Evolutionary conservation across 2,797 vertebrate genomes (phyloP), one percentile per base, ranked within the genome.

Genomic region (Myotis vivesi): DNA sequence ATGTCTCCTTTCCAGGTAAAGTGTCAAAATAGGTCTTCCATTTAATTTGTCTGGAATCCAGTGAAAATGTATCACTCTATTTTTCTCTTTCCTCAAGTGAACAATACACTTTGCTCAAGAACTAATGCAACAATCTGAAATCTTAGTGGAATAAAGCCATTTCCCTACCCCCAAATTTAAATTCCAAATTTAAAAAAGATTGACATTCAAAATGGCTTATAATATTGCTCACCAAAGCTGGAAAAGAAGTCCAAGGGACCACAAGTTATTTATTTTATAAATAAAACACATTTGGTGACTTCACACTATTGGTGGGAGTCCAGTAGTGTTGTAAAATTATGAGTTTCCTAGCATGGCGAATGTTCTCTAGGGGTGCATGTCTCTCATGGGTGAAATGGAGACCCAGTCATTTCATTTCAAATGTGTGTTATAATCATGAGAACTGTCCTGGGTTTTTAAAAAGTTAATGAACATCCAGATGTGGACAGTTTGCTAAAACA

Each of bases 171-270:
- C 41, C 30, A 15, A 46, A 25, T 95, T 97, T 79, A 94, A 97
- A 93, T 83, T 59, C 62, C 64, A 2, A 66, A 36, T 93, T 96
- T 30, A 82, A 97, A 96, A 88, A 86, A 89, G 72, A 77, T 28
- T 69, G 91, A 76, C 95, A 83, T 92, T 95, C 85, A 97, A 92
- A 97, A 96, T 94, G 96, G 83, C 89, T 96, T 88, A 93, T 79
- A 96, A 93, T 97, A 97, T 92, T 97, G 94, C 94, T 97, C 96
- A 94, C 95, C 96, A 97, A 96, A 95, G 44, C 92, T 68, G 84
- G 73, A 83, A 96, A 51, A 84, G 97, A 97, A 97, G 95, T 94
- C 57, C 53, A 57, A 59, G 30, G 55, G 76, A 80, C 22, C 55
- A 5, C 33, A 25, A 59, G 80, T 84, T 93, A 73, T 81, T 92